Base-by-base conservation (phyloP, 1,140 invertebrate genomes). In the Conus betulinus region DNA sequence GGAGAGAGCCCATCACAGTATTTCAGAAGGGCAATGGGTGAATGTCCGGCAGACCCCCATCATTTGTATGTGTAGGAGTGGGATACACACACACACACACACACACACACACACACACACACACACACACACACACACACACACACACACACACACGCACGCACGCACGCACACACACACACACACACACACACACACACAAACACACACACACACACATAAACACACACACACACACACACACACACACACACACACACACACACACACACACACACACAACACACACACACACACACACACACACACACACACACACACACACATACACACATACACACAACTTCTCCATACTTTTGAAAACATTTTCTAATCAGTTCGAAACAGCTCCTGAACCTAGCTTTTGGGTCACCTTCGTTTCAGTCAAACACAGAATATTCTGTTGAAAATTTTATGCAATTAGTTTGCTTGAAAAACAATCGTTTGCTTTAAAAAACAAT, bases 201-300 rank as follows among this genome's bases (percentile, higher is more conserved):
- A 7, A 3, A 74, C 71, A 7, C 71, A 74, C 71, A 74, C 71
- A 74, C 71, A 74, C 71, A 74, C 71, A 74, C 71, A 74, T 6
- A 74, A 1, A 74, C 71, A 74, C 71, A 74, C 3, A 74, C 71
- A 74, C 71, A 74, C 3, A 74, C 71, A 17, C 71, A 17, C n/a
- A 74, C 3, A 23, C 71, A 20, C 3, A 74, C 71, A 74, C 71
- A 74, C 71, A 7, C 71, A 74, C 71, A 25, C 71, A 74, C 71
- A 74, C 71, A 74, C 71, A 74, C n/a, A 74, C 71, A 74, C 71
- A 74, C 71, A 74, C n/a, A n/a, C 71, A 74, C 71, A n/a, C n/a
- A 74, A 74, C 71, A 74, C n/a, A 74, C 71, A 74, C 71, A 74
- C 71, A 74, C 71, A 74, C 71, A 74, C 17, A 74, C 17, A 74